Percentiles rank a stretch among this genome's conserved stretches.
Conservation (phyloP, 2,888 invertebrate genomes). For the Dioctria rufipes region DNA sequence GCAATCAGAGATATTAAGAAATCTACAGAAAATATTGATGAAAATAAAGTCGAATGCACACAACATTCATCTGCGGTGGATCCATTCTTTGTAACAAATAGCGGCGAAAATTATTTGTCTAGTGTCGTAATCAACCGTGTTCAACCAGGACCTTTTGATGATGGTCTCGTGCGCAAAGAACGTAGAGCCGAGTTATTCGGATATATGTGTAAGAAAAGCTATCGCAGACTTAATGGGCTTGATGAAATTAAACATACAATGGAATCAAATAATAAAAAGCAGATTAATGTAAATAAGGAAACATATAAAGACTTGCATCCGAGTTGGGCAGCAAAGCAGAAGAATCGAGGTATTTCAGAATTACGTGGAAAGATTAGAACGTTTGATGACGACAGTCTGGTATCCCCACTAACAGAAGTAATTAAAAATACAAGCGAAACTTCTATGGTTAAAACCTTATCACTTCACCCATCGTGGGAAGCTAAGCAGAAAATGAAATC, state of each 20-base stretch:
- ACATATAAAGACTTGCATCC: slow-evolving; percentile 57
- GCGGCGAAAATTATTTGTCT: slow-evolving; percentile 68
- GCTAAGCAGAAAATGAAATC: slow-evolving; percentile 68
- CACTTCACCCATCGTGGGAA: slow-evolving; percentile 67
- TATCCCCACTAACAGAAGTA: too few relatives aligned
- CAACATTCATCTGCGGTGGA: slow-evolving; percentile 61
- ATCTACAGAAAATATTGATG: not conserved
- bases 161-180: slow-evolving; percentile 59
- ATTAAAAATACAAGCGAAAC: too few relatives aligned
- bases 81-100: slow-evolving; percentile 68
- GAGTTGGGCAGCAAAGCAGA: slow-evolving; percentile 61
- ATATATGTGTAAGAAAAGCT: too few relatives aligned
- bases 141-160: slow-evolving; percentile 56
- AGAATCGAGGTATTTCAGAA: slow-evolving; percentile 56
- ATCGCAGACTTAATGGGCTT: too few relatives aligned
- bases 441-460: too few relatives aligned
- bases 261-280: slow-evolving; percentile 3
- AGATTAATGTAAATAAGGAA: not conserved
- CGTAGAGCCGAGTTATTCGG: not conserved
- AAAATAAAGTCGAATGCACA: not conserved
- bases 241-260: not conserved
- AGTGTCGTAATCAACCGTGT: slow-evolving; percentile 63
- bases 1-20: too few relatives aligned
- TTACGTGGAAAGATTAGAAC: slow-evolving; percentile 59
- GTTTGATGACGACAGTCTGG: slow-evolving; percentile 40